These are phyloP conservation scores for Anticlea derivata DNA, from an alignment of 2,888 invertebrate genomes.

Conservation along the genomic window DNA sequence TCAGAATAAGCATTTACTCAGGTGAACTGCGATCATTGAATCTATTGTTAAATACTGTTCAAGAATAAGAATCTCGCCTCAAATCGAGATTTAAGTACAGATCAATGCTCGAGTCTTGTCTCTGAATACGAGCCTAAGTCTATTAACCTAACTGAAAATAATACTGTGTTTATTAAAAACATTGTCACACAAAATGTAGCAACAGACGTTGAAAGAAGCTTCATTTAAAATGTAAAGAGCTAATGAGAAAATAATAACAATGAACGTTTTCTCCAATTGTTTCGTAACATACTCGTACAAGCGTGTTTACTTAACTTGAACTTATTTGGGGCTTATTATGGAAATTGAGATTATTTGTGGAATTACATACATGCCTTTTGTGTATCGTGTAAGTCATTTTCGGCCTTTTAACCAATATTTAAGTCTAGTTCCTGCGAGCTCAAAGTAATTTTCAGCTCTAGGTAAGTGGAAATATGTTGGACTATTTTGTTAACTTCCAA, in stretches of 20 bases:
- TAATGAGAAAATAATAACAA: constrained; percentile 17
- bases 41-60: too few relatives aligned
- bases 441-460: too few relatives aligned
- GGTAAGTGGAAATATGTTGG: too few relatives aligned
- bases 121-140: too few relatives aligned
- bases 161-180: not conserved
- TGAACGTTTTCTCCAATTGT: constrained; percentile 1
- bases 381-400: not conserved
- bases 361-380: constrained; percentile 2
- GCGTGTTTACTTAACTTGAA: constrained; percentile 37
- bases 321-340: constrained; percentile 43
- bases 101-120: too few relatives aligned
- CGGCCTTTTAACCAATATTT: too few relatives aligned
- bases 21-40: too few relatives aligned
- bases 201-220: not conserved
- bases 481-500: too few relatives aligned
- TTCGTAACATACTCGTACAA: constrained; percentile 2
- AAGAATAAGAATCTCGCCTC: too few relatives aligned
- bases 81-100: too few relatives aligned
- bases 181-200: constrained; percentile 1
- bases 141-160: not conserved
- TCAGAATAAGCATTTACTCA: too few relatives aligned
- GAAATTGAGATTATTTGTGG: constrained; percentile 28
- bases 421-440: too few relatives aligned
- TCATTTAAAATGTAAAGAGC: constrained; percentile 7